These are phyloP conservation scores for Hyphantria cunea DNA, from an alignment of 1,140 invertebrate genomes.

Conservation along the genomic window DNA sequence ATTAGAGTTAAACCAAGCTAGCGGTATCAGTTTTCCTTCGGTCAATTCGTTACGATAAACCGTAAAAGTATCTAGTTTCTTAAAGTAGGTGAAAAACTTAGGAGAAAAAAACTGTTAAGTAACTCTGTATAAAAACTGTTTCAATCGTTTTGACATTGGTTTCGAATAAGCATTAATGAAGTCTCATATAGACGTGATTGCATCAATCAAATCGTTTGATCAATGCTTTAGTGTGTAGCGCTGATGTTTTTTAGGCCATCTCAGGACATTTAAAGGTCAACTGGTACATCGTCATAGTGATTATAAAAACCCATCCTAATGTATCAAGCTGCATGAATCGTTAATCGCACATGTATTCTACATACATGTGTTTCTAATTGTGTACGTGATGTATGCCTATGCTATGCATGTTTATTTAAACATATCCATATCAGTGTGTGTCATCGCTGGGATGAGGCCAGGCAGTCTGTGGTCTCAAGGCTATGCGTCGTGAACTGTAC, in stretches of 20 bases:
- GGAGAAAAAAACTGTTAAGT: constrained; percentile 17
- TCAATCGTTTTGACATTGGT: constrained; percentile 13
- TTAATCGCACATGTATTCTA: constrained; percentile 11
- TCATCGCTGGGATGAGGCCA: constrained; percentile 37
- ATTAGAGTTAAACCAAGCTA: constrained; percentile 42
- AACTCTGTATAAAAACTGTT: constrained; percentile 9
- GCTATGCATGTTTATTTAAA: constrained; percentile 32
- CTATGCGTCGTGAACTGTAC: constrained; percentile 20
- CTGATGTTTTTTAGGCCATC: not conserved
- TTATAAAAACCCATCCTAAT: constrained; percentile 12
- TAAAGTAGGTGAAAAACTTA: constrained; percentile 28
- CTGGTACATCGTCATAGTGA: not conserved
- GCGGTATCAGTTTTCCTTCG: constrained; percentile 40
- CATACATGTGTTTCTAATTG: constrained; percentile 7
- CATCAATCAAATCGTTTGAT: constrained; percentile 7
- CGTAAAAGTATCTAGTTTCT: constrained; percentile 36
- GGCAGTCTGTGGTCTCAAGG: constrained; percentile 44
- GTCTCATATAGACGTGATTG: constrained; percentile 2
- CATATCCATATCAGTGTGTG: constrained; percentile 35
- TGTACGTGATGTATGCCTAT: constrained; percentile 3
- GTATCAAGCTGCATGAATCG: constrained; percentile 10
- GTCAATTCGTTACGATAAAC: constrained; percentile 47
- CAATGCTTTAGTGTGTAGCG: not conserved
- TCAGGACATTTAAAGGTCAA: constrained; percentile 14
- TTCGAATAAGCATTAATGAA: constrained; percentile 7